Evolutionary conservation across 2,113 vertebrate genomes (phyloP), one percentile per base, ranked within the genome.

Genomic region (Leptodactylus fuscus): DNA sequence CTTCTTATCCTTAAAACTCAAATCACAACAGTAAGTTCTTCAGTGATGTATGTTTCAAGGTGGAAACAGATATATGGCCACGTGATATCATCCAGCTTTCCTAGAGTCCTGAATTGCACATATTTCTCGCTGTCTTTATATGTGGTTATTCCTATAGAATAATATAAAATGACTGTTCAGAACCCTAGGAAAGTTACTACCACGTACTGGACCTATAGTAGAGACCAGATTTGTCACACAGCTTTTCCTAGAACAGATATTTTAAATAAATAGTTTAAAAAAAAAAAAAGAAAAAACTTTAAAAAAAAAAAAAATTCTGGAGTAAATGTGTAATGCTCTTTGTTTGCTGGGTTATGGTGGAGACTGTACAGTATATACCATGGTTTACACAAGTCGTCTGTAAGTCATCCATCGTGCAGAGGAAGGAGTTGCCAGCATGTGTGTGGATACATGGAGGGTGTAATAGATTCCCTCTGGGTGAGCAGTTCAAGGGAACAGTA

Each of bases 401-500:
- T 4, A 73, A 73, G 36, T 41, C 70, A 27, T 46, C 70, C 36
- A 71, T 73, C 20, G 32, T 49, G 12, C 44, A 18, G 44, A 74
- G 46, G 24, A 51, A 76, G 24, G 46, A 76, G 73, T 32, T 76
- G 2, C 71, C 41, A 74, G 46, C 24, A 75, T 22, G 32, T 8
- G 36, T 80, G 77, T 38, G 16, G 22, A 44, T 80, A 20, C n/a
- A 60, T 27, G 44, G 15, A 12, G 11, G 38, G 55, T 81, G 44
- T 67, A 81, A 67, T 20, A 65, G 24, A 81, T 81, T 81, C 60
- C 27, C 38, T 34, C 41, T 69, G 79, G 79, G 79, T 81, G 41
- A 81, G 60, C 10, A 81, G 79, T 81, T 81, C 79, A 81, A 81
- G 79, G 79, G 41, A 48, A 67, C 60, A 49, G 24, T 81, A 22